These are phyloP conservation scores for Rhadina sibilatrix DNA, from an alignment of 2,113 vertebrate genomes.

Conservation along the genomic window DNA sequence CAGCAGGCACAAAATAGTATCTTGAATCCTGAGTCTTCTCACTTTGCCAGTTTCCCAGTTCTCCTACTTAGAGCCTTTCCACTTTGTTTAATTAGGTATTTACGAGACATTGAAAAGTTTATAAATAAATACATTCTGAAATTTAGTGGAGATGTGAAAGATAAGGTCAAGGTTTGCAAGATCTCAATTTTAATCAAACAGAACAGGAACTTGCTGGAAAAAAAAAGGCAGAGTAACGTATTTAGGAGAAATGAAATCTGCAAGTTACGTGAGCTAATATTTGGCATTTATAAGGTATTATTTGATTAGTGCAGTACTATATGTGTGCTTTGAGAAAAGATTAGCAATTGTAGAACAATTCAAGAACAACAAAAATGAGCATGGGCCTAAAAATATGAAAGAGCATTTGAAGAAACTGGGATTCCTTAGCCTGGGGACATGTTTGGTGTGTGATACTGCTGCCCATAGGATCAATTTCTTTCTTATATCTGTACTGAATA, in stretches of 20 bases:
- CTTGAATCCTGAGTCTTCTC: neutral
- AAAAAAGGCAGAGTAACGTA: accelerated
- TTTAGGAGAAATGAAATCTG: neutral
- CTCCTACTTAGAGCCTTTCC: neutral
- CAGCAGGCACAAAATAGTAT: neutral
- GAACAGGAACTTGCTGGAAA: neutral
- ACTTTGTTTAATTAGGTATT: neutral
- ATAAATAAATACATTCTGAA: neutral
- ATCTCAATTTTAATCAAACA: neutral
- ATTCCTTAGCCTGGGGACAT: neutral
- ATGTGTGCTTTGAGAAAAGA: neutral
- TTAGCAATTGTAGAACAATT: neutral
- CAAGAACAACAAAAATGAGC: neutral
- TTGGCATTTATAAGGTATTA: neutral
- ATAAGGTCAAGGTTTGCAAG: neutral
- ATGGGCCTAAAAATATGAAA: neutral
- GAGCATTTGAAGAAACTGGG: neutral
- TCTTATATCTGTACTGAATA: neutral
- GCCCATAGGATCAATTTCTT: neutral
- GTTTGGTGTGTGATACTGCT: neutral
- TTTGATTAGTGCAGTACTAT: neutral
- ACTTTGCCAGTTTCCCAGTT: neutral
- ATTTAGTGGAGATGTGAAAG: neutral
- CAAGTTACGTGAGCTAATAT: neutral
- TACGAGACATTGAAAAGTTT: neutral